These are phyloP conservation scores for Corythoichthys intestinalis DNA, from an alignment of 2,113 vertebrate genomes.

Conservation along the genomic window DNA sequence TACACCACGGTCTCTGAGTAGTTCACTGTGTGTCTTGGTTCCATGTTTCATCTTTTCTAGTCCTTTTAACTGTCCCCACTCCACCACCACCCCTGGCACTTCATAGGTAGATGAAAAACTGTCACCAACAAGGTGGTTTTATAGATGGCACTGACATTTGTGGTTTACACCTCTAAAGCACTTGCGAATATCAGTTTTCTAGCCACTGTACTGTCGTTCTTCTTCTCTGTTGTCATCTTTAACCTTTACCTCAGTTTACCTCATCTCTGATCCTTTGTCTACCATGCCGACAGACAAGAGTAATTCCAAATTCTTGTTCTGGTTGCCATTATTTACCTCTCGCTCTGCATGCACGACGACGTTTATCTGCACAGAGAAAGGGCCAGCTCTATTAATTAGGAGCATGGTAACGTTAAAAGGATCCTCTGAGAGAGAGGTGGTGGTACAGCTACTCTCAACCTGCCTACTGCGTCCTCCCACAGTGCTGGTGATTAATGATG, in stretches of 20 bases:
- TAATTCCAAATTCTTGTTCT: slow-evolving; percentile 13
- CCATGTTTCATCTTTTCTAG: slow-evolving; percentile 21
- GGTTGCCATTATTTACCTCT: slow-evolving; percentile 34
- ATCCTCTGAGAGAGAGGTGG: slow-evolving; percentile 43
- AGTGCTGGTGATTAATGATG: slow-evolving; percentile 63
- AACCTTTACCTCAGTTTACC: slow-evolving; percentile 5
- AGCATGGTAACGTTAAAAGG: slow-evolving; percentile 33
- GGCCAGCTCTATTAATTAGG: slow-evolving; percentile 49
- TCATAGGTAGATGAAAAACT: slow-evolving; percentile 26
- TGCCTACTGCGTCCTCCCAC: slow-evolving; percentile 56
- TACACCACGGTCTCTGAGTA: slow-evolving; percentile 2
- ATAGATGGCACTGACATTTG: slow-evolving; percentile 51
- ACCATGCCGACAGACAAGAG: slow-evolving; percentile 7
- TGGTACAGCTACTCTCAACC: slow-evolving; percentile 39
- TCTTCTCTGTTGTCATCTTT: slow-evolving; percentile 1
- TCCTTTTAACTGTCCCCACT: slow-evolving; percentile 18
- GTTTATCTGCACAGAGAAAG: slow-evolving; percentile 24
- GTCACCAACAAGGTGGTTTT: slow-evolving; percentile 31
- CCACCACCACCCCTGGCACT: background rate
- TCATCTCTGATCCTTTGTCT: background rate
- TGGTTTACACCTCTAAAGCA: slow-evolving; percentile 29
- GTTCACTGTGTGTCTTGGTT: slow-evolving; percentile 23
- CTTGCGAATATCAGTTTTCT: slow-evolving; percentile 30
- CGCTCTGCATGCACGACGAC: slow-evolving; percentile 23
- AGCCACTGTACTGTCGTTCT: slow-evolving; percentile 5